A percentile compares a stretch with the other conserved stretches of the same genome.
Conservation (phyloP, 2,888 invertebrate genomes). For the Hirtodrosophila trivittata region DNA sequence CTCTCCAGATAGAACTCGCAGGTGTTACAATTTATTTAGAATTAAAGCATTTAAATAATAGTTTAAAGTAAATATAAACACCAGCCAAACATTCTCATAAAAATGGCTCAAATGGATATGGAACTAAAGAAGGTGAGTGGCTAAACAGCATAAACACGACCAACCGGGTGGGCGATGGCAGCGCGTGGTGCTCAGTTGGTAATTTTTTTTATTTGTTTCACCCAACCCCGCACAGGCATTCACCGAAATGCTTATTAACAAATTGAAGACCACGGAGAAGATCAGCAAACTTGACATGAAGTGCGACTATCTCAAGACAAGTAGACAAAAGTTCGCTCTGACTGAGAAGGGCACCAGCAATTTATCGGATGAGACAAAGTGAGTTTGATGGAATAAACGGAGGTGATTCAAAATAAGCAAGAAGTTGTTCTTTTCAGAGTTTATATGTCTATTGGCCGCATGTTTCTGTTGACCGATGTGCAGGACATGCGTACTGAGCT, state of each 20-base stretch:
- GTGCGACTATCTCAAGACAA: constrained; percentile 88
- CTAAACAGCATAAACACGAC: background rate
- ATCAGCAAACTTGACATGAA: constrained; percentile 89
- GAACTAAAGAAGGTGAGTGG: constrained; percentile 82
- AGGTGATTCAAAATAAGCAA: background rate
- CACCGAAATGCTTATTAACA: constrained; percentile 90
- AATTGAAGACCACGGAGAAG: constrained; percentile 90
- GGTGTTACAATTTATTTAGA: constrained; percentile 52
- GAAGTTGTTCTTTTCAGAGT: constrained; percentile 71
- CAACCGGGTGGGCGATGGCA: constrained; percentile 9
- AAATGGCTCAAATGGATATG: constrained; percentile 83
- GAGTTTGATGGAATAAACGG: background rate
- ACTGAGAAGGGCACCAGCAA: constrained; percentile 86
- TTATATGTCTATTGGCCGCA: constrained; percentile 88
- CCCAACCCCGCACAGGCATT: constrained; percentile 86
- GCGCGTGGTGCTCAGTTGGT: constrained; percentile 46
- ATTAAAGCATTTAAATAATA: constrained; percentile 23
- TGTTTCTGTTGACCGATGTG: constrained; percentile 89
- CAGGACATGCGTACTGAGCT: constrained; percentile 87
- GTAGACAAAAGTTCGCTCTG: constrained; percentile 88
- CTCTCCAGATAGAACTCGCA: too few relatives aligned
- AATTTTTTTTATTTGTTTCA: background rate
- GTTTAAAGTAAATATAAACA: constrained; percentile 2
- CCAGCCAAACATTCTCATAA: constrained; percentile 14
- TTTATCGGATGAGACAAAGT: constrained; percentile 82